Evolutionary conservation across 2,113 vertebrate species (phyloP), one percentile per base, ranked within the genome.

Genomic region (Acrocephalus kingi): DNA sequence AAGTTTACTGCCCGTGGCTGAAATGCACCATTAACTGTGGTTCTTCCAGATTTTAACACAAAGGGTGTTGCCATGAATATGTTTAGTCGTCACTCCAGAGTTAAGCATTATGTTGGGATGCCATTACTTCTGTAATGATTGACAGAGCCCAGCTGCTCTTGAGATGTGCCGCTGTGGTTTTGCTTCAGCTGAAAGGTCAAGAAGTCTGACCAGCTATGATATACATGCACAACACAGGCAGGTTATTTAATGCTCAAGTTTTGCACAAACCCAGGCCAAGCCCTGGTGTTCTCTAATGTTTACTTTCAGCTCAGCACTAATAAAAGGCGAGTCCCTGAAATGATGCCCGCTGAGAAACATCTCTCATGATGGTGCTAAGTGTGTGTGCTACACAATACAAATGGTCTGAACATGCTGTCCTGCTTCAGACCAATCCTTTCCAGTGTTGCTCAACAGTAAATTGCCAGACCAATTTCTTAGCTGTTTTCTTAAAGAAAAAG

Each of bases 21-120:
- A 97, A 98, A 98, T 58, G 95, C 94, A 91, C 87, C 97, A 97
- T 97, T 98, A 97, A 96, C 84, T 96, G 51, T 8, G 3, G 91
- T 73, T 83, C 96, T 96, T 96, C 66, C 96, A 97, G 92, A 74
- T 97, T 97, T 97, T 97, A 97, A 97, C 97, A 98, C 97, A 95
- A 96, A 97, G 78, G 89, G 97, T 97, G 97, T 96, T 96, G 96
- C 95, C 35, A 49, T 96, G 97, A 97, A 97, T 98, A 97, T 86
- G 95, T 97, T 98, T 94, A 89, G 95, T 91, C 30, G 2, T 96
- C 89, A 84, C 92, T 97, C 77, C 73, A 83, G 72, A 97, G 98
- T 98, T 98, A 98, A 98, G 97, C 93, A 98, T 98, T 98, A 95
- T 73, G 97, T 88, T 6, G 87, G 87, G 94, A 90, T 94, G 89